These are phyloP conservation scores for Microtus richardsoni DNA, from an alignment of 2,113 vertebrate genomes.

Conservation along the genomic window DNA sequence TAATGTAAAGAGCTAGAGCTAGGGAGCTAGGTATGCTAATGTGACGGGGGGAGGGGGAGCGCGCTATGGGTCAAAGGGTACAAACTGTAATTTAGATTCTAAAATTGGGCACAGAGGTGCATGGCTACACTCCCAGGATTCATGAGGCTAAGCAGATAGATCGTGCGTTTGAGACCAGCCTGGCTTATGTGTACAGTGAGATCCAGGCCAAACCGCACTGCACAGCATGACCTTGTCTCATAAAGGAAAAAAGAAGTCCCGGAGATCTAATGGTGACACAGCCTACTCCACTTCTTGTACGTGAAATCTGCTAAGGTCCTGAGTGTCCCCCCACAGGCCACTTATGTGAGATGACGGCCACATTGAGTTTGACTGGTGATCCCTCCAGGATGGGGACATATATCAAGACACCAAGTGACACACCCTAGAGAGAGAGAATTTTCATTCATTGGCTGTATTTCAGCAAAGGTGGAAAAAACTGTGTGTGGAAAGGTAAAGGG, in stretches of 20 bases:
- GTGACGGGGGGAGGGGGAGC: fast-evolving
- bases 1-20: no score
- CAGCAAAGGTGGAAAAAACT: neutral
- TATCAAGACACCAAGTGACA: neutral
- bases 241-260: neutral
- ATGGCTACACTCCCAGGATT: neutral
- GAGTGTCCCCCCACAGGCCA: no score
- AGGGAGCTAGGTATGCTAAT: neutral
- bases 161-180: neutral
- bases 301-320: neutral
- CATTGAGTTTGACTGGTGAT: neutral
- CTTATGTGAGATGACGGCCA: neutral
- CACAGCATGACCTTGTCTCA: neutral
- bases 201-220: neutral
- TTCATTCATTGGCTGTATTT: neutral
- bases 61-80: neutral
- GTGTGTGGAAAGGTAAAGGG: neutral
- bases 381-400: neutral
- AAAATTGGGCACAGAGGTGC: neutral
- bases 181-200: neutral
- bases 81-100: neutral
- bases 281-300: neutral
- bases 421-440: neutral
- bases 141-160: neutral
- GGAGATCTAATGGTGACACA: neutral